Conservation (phyloP, 2,888 invertebrate species). For the Hemaris fuciformis region DNA sequence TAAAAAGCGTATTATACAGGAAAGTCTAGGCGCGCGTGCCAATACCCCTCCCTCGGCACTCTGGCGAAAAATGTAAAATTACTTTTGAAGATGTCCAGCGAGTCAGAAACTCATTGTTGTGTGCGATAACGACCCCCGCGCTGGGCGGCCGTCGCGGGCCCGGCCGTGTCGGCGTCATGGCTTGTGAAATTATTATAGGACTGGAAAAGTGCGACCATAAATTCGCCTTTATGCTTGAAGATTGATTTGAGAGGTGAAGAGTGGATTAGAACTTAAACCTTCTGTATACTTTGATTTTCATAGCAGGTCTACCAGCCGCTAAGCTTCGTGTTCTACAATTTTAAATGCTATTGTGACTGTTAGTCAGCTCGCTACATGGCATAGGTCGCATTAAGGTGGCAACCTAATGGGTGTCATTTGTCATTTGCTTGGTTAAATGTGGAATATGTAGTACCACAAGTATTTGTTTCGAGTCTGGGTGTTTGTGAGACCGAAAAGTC, state of each 20-base stretch:
- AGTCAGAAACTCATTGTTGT: conserved; percentile 79
- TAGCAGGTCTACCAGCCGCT: neutral
- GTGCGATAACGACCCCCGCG: conserved; percentile 61
- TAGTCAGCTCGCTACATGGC: no score
- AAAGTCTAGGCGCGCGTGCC: conserved; percentile 14
- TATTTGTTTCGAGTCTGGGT: no score
- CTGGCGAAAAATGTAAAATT: conserved; percentile 67
- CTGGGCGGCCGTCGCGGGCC: conserved; percentile 49
- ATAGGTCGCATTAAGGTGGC: no score
- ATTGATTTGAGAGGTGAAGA: conserved; percentile 21
- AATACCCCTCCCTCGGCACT: conserved; percentile 19
- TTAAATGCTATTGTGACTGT: no score
- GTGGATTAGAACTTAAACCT: neutral
- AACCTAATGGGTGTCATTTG: no score
- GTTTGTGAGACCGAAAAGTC: no score
- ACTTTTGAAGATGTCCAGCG: conserved; percentile 68
- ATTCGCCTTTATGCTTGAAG: conserved; percentile 5
- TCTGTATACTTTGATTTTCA: no score
- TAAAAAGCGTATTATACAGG: no score
- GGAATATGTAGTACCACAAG: no score
- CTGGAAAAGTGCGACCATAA: conserved; percentile 52
- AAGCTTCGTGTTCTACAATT: no score
- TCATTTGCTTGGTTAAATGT: no score
- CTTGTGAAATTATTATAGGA: conserved; percentile 66
- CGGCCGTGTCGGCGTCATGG: conserved; percentile 44